Evolutionary conservation across 2,888 invertebrate species (phyloP).

Genomic region (Thymelicus lineola): DNA sequence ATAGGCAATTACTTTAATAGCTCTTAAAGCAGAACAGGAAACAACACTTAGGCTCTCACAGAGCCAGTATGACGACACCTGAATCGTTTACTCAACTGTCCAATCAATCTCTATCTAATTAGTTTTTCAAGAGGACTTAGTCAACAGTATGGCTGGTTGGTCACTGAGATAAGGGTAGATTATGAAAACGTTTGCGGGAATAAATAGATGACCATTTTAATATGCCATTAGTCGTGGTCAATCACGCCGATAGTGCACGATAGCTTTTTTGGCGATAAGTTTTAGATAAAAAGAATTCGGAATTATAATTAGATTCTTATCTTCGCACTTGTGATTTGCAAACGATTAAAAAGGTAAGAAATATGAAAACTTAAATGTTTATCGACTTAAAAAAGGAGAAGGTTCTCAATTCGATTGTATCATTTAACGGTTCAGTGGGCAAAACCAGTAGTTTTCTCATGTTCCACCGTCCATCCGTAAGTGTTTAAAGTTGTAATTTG

Average conservation of each 20-base stretch:
- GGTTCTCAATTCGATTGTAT: no score
- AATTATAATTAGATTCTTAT: conserved; percentile 20
- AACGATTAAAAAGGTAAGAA: neutral
- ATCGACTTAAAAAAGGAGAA: no score
- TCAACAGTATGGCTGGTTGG: conserved; percentile 44
- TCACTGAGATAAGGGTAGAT: conserved; percentile 29
- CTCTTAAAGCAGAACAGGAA: conserved; percentile 30
- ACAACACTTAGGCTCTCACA: conserved; percentile 24
- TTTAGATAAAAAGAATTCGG: conserved; percentile 14
- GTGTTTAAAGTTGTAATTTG: no score
- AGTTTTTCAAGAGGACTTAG: conserved; percentile 44
- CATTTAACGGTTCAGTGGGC: no score
- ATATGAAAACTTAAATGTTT: neutral
- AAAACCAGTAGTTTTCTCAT: no score
- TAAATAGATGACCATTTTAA: conserved; percentile 16
- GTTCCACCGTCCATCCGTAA: no score
- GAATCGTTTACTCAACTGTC: conserved; percentile 23
- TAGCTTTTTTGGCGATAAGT: conserved; percentile 11
- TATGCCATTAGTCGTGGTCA: conserved; percentile 22
- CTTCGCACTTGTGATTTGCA: conserved; percentile 10
- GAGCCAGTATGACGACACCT: conserved; percentile 7
- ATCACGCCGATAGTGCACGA: conserved; percentile 7
- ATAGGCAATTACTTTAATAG: conserved; percentile 27
- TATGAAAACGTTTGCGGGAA: conserved; percentile 15
- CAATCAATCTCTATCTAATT: conserved; percentile 47